Evolutionary conservation across 2,797 vertebrate genomes (phyloP).

Genomic region (Lagothrix lagotricha): DNA sequence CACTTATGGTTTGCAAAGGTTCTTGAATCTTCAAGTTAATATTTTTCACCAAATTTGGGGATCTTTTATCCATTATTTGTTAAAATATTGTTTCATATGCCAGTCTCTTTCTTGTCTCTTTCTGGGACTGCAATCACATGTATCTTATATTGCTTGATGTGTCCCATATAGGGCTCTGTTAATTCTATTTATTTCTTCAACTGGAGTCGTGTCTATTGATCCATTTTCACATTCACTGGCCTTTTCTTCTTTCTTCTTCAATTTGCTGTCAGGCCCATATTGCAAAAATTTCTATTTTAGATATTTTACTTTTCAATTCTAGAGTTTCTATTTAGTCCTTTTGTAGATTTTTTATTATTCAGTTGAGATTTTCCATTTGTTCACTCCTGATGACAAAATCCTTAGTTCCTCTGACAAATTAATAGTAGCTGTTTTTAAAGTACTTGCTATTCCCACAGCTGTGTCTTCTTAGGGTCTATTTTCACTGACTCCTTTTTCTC

Average conservation of each 20-base stretch:
- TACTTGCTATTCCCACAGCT: neutral
- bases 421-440: neutral
- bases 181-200: neutral
- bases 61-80: neutral
- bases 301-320: constrained; percentile 11
- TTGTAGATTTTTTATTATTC: neutral
- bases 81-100: neutral
- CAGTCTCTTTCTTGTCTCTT: neutral
- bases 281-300: neutral
- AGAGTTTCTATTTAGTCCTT: neutral
- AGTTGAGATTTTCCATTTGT: neutral
- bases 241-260: neutral
- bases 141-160: neutral
- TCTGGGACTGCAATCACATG: neutral
- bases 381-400: neutral
- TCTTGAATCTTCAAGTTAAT: neutral
- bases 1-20: neutral
- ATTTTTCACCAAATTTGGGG: neutral
- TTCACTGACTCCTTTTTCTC: constrained; percentile 36
- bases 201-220: neutral
- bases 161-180: neutral
- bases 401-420: neutral
- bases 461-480: neutral
- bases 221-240: neutral
- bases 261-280: neutral